Base-by-base conservation (phyloP, 2,888 invertebrate species). In the Stictocephala bisonia region DNA sequence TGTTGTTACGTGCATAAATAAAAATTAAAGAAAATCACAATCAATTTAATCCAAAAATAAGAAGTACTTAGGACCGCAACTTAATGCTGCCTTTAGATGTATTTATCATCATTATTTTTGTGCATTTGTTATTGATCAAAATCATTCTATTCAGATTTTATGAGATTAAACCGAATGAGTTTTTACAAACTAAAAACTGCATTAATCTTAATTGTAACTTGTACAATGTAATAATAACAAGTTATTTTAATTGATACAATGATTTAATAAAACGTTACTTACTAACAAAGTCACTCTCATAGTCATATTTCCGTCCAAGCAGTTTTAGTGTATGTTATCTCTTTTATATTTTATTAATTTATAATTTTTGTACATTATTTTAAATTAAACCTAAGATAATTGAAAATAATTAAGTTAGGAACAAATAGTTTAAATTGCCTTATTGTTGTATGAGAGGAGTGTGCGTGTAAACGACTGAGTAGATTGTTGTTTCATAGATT, bases 371-470 rank as follows among this genome's bases (percentile, higher is more conserved):
- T 13, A 24, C n/a, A 24, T 11, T n/a, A n/a, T n/a, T n/a, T 51
- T 51, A 24, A 51, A 27, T 51, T 51, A 51, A 2, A 9, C 22
- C 27, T 56, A 56, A 29, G 6, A 29, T 31, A n/a, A n/a, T n/a
- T n/a, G n/a, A n/a, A n/a, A n/a, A n/a, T 31, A 31, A 9, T 31
- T 31, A 6, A 29, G 18, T 56, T 29, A 29, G 31, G 56, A 56
- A 56, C 56, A 56, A 56, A 56, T 56, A 56, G 31, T 56, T 56
- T 56, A 56, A 56, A 56, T 56, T 22, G 51, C 68, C 68, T 68
- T 68, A 68, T 68, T n/a, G 18, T 66, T 68, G 51, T 50, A 51
- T 31, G 51, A 51, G 29, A n/a, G n/a, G n/a, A 51, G 68, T 35
- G 27, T 68, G 68, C 18, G 50, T 67, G 67, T 22, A 24, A 26